Base-by-base conservation (phyloP, 1,140 invertebrate genomes). In the Drosophila orena region DNA sequence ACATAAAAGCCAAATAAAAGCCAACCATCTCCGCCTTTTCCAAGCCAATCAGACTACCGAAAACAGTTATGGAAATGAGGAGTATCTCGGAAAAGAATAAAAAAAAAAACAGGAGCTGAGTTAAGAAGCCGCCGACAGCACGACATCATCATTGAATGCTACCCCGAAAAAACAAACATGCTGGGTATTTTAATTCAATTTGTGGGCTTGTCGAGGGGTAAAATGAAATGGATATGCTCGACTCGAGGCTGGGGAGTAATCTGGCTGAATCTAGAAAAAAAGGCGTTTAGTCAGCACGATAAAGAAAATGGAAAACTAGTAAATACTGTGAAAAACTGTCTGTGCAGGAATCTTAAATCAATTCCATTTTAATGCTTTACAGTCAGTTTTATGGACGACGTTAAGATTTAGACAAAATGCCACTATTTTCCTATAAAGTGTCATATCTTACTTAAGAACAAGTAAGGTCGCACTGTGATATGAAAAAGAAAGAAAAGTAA, bases 111-210 rank as follows among this genome's bases (percentile, higher is more conserved):
- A 43, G 64, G 38, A 66, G 50, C 57, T 37, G 10, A 47, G 37
- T 38, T 42, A 54, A 76, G 73, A 76, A 59, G 76, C 68, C 61
- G 81, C 55, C 76, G 54, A 34, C 58, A n/a, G 14, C 11, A 22
- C 43, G 58, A 40, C 49, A 61, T 69, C 64, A 40, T 64, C 44
- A 66, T 50, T 49, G 42, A 46, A 47, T 40, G 17, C 50, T 56
- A 30, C 30, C 27, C 55, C 55, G 60, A 55, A 55, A 60, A 53
- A 64, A 56, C 61, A 52, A 78, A 75, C 49, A 79, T 66, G 59
- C 75, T 79, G 53, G 81, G 69, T 70, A 86, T 81, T 83, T 88
- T 86, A 86, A 83, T 83, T 86, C 65, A 79, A 81, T 88, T 85
- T 78, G 60, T 52, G 66, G 38, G 35, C 30, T 35, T 49, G 34